Conservation (phyloP, 2,888 invertebrate genomes). For the Corythucha ciliata region DNA sequence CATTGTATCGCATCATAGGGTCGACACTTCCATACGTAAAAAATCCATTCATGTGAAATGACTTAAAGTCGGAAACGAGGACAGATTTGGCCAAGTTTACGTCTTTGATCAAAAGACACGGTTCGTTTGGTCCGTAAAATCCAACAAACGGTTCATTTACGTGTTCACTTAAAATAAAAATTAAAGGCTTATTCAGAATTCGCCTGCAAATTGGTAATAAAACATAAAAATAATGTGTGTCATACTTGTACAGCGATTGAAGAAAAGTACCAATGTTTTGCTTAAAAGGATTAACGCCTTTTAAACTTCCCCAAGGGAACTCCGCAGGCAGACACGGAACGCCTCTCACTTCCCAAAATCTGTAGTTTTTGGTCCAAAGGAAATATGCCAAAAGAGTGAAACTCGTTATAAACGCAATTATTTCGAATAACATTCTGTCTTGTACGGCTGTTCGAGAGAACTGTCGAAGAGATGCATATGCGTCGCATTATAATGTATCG, state of each 20-base stretch:
- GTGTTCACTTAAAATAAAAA: neutral
- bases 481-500: too few relatives aligned
- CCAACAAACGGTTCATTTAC: neutral
- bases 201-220: neutral
- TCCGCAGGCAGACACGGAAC: neutral
- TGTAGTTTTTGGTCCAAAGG: slow-evolving; percentile 9
- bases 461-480: too few relatives aligned
- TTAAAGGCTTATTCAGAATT: neutral
- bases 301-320: slow-evolving; percentile 6
- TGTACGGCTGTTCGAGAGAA: too few relatives aligned
- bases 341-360: slow-evolving; percentile 2
- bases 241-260: slow-evolving; percentile 3
- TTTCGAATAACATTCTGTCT: too few relatives aligned
- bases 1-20: neutral
- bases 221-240: neutral
- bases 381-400: slow-evolving; percentile 3
- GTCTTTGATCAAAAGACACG: neutral
- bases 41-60: neutral
- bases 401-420: too few relatives aligned
- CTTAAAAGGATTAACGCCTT: neutral
- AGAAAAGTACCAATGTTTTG: neutral
- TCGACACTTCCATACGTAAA: neutral
- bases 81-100: slow-evolving; percentile 1
- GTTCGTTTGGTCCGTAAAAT: slow-evolving; percentile 2
- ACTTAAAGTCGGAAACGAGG: slow-evolving; percentile 1